These are phyloP conservation scores for Otis tarda DNA, from an alignment of 2,113 vertebrate genomes.

Conservation along the genomic window DNA sequence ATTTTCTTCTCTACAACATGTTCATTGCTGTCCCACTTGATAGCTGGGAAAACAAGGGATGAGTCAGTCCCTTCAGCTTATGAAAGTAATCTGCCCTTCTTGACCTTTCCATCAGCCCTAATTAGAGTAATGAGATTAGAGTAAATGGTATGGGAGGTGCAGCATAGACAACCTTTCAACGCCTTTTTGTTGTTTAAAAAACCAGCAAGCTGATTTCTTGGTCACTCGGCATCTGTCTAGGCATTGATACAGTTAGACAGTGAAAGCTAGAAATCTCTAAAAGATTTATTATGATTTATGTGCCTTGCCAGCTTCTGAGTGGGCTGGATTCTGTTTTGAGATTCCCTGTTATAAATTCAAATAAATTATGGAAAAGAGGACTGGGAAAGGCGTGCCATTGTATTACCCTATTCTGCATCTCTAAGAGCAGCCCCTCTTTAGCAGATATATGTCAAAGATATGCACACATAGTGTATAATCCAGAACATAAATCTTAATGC, in stretches of 20 bases:
- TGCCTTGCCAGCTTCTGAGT: not conserved
- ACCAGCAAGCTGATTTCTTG: not conserved
- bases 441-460: not conserved
- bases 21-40: not conserved
- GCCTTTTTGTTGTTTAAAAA: not conserved
- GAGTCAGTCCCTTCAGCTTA: not conserved
- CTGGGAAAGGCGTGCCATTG: not conserved
- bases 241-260: not conserved
- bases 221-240: not conserved
- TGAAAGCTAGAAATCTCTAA: not conserved
- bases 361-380: not conserved
- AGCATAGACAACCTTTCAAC: not conserved
- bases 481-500: not conserved
- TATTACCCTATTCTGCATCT: not conserved
- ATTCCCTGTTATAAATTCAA: not conserved
- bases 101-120: not conserved
- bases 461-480: not conserved
- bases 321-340: not conserved
- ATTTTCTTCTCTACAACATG: not conserved
- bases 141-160: not conserved
- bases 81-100: not conserved
- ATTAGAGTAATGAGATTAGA: not conserved
- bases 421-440: not conserved
- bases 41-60: not conserved
- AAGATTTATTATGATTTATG: not conserved